Percentiles rank a stretch among this genome's conserved stretches.
These are phyloP conservation scores for Ochotona princeps DNA, from an alignment of 2,113 vertebrate genomes.

Conservation along the genomic window DNA sequence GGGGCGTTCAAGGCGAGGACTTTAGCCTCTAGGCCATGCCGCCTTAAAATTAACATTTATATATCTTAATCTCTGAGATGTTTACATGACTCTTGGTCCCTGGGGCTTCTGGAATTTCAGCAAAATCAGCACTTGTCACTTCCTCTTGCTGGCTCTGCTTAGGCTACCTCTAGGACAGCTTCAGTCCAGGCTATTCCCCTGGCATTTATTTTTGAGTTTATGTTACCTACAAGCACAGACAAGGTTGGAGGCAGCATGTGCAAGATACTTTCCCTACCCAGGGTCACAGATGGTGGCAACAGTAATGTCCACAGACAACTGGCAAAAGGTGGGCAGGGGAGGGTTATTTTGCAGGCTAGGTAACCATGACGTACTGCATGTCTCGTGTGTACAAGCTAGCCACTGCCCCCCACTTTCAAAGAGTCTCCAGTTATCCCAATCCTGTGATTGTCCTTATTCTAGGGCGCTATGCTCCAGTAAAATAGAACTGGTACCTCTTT, in stretches of 20 bases:
- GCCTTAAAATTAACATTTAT: background rate
- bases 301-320: background rate
- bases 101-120: background rate
- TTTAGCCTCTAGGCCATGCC: too few species aligned
- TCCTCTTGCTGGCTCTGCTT: background rate
- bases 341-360: background rate
- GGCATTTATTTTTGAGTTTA: background rate
- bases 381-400: background rate
- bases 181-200: background rate
- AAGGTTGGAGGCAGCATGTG: background rate
- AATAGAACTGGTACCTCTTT: rapidly evolving
- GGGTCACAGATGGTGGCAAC: background rate
- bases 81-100: background rate
- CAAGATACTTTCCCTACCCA: background rate
- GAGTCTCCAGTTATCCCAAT: background rate
- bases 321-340: background rate
- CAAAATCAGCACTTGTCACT: background rate
- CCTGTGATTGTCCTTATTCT: background rate
- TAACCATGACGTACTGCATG: background rate
- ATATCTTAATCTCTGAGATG: background rate
- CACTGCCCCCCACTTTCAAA: background rate
- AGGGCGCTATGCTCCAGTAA: background rate
- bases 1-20: too few species aligned
- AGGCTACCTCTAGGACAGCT: background rate
- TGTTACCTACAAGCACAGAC: background rate